Conservation (phyloP, 1,140 invertebrate genomes). For the Neoseiulus cucumeris region DNA sequence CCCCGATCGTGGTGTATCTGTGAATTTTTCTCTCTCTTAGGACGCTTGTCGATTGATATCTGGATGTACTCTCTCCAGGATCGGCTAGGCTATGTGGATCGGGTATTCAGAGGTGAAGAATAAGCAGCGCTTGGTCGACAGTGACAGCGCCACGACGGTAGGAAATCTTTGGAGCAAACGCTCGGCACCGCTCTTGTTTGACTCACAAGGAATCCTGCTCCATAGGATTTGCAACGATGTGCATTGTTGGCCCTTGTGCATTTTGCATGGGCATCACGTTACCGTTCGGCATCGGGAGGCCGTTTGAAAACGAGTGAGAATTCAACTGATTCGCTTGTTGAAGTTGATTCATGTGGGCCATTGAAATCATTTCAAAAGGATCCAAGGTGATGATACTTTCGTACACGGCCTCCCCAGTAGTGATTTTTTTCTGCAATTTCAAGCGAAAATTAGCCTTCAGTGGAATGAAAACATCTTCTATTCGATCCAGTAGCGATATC, state of each 20-base stretch:
- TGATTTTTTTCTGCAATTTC: neutral
- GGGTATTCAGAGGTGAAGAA: too few species aligned
- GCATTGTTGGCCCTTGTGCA: neutral
- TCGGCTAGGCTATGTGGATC: too few species aligned
- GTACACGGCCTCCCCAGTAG: neutral
- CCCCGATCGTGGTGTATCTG: neutral
- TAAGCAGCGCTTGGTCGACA: too few species aligned
- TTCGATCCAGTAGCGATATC: too few species aligned
- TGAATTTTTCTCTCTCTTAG: neutral
- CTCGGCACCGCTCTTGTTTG: too few species aligned
- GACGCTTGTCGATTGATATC: neutral
- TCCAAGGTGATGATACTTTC: constrained; percentile 8
- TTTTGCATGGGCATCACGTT: neutral
- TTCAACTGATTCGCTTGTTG: neutral
- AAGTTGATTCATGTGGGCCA: neutral
- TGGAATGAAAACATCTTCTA: too few species aligned
- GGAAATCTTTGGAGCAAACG: too few species aligned
- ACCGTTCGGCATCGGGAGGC: neutral
- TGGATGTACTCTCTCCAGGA: too few species aligned
- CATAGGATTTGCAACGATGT: constrained; percentile 8
- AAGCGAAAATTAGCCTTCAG: too few species aligned
- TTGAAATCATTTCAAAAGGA: constrained; percentile 7
- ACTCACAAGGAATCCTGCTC: constrained; percentile 8
- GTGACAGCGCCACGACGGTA: too few species aligned
- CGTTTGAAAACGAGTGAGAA: too few species aligned